Conservation (phyloP, 2,888 invertebrate species). For the Hyposoter didymator region DNA sequence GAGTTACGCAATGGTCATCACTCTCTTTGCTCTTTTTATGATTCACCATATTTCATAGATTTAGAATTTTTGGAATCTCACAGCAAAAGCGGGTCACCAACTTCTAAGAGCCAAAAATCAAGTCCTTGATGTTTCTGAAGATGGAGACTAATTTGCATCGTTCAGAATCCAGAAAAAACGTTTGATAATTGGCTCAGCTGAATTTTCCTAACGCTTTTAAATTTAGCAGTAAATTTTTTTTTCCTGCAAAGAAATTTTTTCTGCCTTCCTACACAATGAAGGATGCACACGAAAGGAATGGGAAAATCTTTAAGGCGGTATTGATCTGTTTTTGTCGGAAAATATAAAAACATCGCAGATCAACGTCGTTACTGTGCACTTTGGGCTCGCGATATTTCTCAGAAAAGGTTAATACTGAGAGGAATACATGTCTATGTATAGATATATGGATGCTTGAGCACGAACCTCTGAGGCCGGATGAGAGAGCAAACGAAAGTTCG, state of each 20-base stretch:
- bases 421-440: slow-evolving; percentile 13
- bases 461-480: slow-evolving; percentile 13
- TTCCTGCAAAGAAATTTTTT: background rate
- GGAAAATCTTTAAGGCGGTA: background rate
- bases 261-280: background rate
- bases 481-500: slow-evolving; percentile 59
- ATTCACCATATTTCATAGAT: background rate
- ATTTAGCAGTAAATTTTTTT: too few species aligned
- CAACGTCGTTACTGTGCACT: slow-evolving; percentile 32
- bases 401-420: slow-evolving; percentile 56
- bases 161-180: too few species aligned
- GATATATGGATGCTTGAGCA: background rate
- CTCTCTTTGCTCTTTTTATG: slow-evolving; percentile 30
- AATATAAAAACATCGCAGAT: slow-evolving; percentile 4
- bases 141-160: too few species aligned
- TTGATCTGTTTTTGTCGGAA: slow-evolving; percentile 12
- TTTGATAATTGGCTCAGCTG: too few species aligned
- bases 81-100: slow-evolving; percentile 79
- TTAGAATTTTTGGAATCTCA: too few species aligned
- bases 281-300: background rate
- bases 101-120: slow-evolving; percentile 52
- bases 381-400: slow-evolving; percentile 54
- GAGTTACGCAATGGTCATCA: slow-evolving; percentile 66
- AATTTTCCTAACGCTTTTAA: too few species aligned
- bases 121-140: background rate